Evolutionary conservation across 2,888 invertebrate species (phyloP), one percentile per base, ranked within the genome.

Genomic region (Allolobophora icterica): DNA sequence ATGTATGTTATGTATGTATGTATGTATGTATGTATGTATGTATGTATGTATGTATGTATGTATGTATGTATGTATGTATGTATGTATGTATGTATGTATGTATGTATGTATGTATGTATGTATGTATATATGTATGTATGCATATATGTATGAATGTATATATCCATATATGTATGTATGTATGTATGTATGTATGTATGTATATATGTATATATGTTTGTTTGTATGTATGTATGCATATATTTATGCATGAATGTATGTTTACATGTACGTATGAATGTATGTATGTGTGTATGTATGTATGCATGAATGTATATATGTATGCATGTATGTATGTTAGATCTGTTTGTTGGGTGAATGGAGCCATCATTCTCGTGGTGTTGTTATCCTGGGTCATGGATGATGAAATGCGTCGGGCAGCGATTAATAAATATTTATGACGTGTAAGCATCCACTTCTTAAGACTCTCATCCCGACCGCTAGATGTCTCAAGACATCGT

Each of bases 371-470:
- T 17, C 11, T 17, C 0, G n/a, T 71, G 19, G n/a, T 30, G 1
- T 4, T n/a, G 6, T 24, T 24, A 4, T 52, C 52, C 4, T 38
- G 38, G 38, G 21, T 21, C 24, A 24, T 52, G 21, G 52, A 71
- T 71, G 71, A 71, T 71, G 71, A 30, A 71, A 71, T 6, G 71
- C 71, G 71, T n/a, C 30, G 71, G 11, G 30, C 4, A 17, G n/a
- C 71, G 71, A 71, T 71, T 71, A 71, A 71, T 71, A 71, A 89
- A 89, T 40, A 89, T 40, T 40, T 38, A 40, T 89, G 89, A 89
- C 89, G 38, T 33, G 89, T 89, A 3, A 30, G 34, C 35, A 35
- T 1, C 34, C 38, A 38, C 34, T 24, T 38, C 40, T 35, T 89
- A 89, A 71, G 71, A 71, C 71, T 71, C 71, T 71, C 71, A 71